Conservation (phyloP, 1,140 invertebrate genomes). For the Leptinotarsa defecta region DNA sequence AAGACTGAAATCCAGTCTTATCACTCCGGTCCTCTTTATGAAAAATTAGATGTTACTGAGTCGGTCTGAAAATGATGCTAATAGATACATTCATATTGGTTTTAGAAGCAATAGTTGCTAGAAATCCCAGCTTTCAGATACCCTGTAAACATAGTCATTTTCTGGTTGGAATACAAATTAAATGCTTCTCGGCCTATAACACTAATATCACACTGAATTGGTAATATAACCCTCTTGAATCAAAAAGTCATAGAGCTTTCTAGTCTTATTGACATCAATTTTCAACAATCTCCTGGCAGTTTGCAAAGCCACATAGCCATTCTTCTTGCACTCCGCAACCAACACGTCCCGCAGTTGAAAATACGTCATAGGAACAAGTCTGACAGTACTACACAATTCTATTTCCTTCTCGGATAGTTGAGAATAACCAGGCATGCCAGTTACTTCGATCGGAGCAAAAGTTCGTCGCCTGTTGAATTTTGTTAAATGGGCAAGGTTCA, state of each 20-base stretch:
- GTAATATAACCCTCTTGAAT: slow-evolving; percentile 70
- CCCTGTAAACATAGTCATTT: no score
- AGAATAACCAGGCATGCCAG: slow-evolving; percentile 78
- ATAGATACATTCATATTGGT: no score
- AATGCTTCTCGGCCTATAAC: slow-evolving; percentile 55
- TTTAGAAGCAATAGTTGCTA: no score
- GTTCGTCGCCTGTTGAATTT: slow-evolving; percentile 40
- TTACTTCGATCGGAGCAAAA: slow-evolving; percentile 74
- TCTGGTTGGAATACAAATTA: slow-evolving; percentile 63
- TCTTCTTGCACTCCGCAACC: slow-evolving; percentile 74
- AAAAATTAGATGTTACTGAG: no score
- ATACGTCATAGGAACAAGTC: slow-evolving; percentile 77
- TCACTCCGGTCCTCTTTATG: no score
- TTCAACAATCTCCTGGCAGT: slow-evolving; percentile 83
- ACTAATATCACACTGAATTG: slow-evolving; percentile 45
- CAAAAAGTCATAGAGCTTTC: slow-evolving; percentile 86
- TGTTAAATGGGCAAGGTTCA: slow-evolving; percentile 28
- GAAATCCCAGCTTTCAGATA: no score
- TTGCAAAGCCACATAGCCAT: slow-evolving; percentile 71
- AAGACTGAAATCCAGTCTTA: no score
- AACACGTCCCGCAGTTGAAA: slow-evolving; percentile 76
- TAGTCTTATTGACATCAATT: slow-evolving; percentile 93
- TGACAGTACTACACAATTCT: slow-evolving; percentile 73
- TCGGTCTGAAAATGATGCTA: no score
- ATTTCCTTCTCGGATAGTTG: slow-evolving; percentile 73